Evolutionary conservation across 2,113 vertebrate species (phyloP).

Genomic region (Rissa tridactyla): DNA sequence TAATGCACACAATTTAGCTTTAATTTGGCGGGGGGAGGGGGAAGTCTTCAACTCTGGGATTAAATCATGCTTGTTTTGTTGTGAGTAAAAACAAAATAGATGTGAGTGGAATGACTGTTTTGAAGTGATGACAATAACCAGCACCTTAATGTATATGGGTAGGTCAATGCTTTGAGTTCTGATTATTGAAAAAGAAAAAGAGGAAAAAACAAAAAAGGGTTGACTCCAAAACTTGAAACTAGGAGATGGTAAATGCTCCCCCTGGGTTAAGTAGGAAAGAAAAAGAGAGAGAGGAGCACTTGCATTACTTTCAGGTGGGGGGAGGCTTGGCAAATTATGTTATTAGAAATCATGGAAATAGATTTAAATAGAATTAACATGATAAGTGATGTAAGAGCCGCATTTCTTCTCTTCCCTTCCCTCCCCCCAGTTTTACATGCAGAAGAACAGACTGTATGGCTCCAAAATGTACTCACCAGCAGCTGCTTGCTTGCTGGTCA

Average conservation of each 20-base stretch:
- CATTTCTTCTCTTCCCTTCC: background rate
- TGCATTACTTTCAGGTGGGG: background rate
- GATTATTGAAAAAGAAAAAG: background rate
- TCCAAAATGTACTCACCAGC: background rate
- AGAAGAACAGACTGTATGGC: background rate
- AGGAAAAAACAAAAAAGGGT: background rate
- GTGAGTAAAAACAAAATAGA: background rate
- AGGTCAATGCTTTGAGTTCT: background rate
- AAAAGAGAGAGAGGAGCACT: background rate
- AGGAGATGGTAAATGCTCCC: background rate
- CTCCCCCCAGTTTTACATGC: background rate
- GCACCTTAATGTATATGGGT: background rate
- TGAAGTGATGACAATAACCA: background rate
- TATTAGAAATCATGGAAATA: slow-evolving; percentile 32
- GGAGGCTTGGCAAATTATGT: slow-evolving; percentile 17
- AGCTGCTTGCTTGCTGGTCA: background rate
- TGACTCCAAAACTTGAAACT: background rate
- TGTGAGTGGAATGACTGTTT: background rate
- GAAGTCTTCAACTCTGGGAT: background rate
- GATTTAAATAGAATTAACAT: slow-evolving; percentile 9
- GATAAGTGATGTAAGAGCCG: background rate
- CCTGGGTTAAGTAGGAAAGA: background rate
- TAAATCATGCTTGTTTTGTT: background rate
- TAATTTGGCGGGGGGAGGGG: background rate
- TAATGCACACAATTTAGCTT: background rate